These are phyloP conservation scores for Antechinus flavipes DNA, from an alignment of 2,113 vertebrate species.

Conservation along the genomic window DNA sequence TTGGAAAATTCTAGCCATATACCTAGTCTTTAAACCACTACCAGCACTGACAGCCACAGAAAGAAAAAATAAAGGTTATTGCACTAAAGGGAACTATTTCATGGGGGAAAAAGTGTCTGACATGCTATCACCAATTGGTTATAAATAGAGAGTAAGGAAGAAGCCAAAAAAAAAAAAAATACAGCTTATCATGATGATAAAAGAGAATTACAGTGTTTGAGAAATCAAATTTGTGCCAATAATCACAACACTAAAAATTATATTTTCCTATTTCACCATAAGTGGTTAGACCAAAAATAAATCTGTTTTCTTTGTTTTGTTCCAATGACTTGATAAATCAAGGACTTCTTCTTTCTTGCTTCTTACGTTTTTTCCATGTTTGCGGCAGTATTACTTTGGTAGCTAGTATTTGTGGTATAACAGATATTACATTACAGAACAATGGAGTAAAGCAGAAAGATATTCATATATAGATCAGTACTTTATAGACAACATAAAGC, in stretches of 20 bases:
- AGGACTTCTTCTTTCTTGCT: slow-evolving; percentile 27
- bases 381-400: neutral
- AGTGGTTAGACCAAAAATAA: slow-evolving; percentile 28
- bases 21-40: slow-evolving; percentile 61
- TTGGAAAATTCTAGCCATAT: slow-evolving; percentile 75
- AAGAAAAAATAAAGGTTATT: slow-evolving; percentile 61
- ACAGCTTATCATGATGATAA: slow-evolving; percentile 15
- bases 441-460: slow-evolving; percentile 29
- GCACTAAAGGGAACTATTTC: slow-evolving; percentile 28
- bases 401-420: slow-evolving; percentile 3
- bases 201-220: slow-evolving; percentile 38
- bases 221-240: neutral
- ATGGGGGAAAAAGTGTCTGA: neutral
- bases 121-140: slow-evolving; percentile 47
- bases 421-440: slow-evolving; percentile 30
- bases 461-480: slow-evolving; percentile 23
- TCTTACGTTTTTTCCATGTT: slow-evolving; percentile 37
- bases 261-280: slow-evolving; percentile 38
- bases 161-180: slow-evolving; percentile 40
- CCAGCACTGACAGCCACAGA: slow-evolving; percentile 63
- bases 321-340: slow-evolving; percentile 38
- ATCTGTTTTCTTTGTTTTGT: neutral
- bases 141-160: neutral
- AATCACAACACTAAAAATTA: slow-evolving; percentile 1
- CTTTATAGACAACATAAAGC: neutral